Evolutionary conservation across 2,113 vertebrate genomes (phyloP), one percentile per base, ranked within the genome.

Genomic region (Cyanistes caeruleus): DNA sequence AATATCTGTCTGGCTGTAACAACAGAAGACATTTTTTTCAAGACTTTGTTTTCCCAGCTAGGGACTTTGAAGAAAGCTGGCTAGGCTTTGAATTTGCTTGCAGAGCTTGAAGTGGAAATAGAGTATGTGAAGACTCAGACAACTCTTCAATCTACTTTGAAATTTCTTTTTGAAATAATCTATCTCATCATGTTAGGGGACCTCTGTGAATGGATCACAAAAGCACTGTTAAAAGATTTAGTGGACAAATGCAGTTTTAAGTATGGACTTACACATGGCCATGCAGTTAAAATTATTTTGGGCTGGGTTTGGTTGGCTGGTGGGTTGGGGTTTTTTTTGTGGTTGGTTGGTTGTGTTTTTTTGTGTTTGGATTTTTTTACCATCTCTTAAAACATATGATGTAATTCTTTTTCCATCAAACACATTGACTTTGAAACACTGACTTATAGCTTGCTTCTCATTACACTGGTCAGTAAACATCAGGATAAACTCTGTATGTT

Each of bases 61-160:
- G 78, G 31, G 67, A 77, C 77, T 91, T 77, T 37, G 70, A 39
- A 86, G 27, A 63, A 91, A 85, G 48, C 33, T 80, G 52, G 35
- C 8, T 43, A 82, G 74, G 37, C 55, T 97, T 87, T 63, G 56
- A 95, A 39, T 86, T 92, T 93, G 37, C 72, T 92, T 88, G 80
- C 77, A 95, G 69, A 90, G 35, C 51, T 82, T 89, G 72, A 79
- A 85, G 58, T 80, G 70, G 78, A 56, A 91, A 86, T 37, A 53
- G 19, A 83, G 24, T 69, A 72, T 89, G 59, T 93, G 74, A 69
- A 89, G 59, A 74, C 35, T 95, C 31, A 33, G 52, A 86, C 30
- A 64, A 69, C 43, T 84, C 72, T 84, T 72, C 72, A 72, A 95
- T 79, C 60, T 94, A 70, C 70, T 94, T 97, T 89, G 67, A 95